These are phyloP conservation scores for Orchestes rusci DNA, from an alignment of 2,888 invertebrate genomes.

Conservation along the genomic window DNA sequence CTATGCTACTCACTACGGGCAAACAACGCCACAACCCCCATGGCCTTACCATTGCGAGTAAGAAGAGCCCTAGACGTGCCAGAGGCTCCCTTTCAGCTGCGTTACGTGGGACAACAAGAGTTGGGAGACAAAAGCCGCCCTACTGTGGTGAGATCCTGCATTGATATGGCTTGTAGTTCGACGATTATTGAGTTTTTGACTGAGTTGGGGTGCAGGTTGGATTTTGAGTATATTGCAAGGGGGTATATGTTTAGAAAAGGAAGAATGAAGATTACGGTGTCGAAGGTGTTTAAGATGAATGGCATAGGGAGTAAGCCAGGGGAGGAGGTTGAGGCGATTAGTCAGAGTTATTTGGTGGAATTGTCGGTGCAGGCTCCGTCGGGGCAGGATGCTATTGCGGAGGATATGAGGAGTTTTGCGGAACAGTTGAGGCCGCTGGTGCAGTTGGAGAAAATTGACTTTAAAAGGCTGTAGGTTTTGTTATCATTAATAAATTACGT, in stretches of 20 bases:
- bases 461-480: conserved; percentile 70
- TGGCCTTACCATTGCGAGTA: conserved; percentile 64
- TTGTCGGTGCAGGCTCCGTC: conserved; percentile 83
- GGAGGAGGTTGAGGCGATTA: conserved; percentile 76
- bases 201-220: conserved; percentile 79
- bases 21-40: conserved; percentile 49
- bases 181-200: conserved; percentile 87
- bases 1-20: conserved; percentile 77
- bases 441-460: conserved; percentile 88
- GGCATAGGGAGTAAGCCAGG: conserved; percentile 60
- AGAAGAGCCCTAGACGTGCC: conserved; percentile 75
- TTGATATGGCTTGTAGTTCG: conserved; percentile 87
- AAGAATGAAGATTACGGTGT: conserved; percentile 93
- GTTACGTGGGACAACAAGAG: conserved; percentile 89
- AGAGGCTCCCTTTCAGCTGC: conserved; percentile 81
- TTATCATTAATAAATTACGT: too few relatives aligned
- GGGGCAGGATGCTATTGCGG: conserved; percentile 90
- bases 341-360: conserved; percentile 90
- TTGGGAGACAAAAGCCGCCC: conserved; percentile 82
- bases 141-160: conserved; percentile 83
- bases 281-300: conserved; percentile 76
- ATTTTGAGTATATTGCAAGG: conserved; percentile 89
- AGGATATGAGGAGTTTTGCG: conserved; percentile 92
- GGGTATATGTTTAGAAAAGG: conserved; percentile 95
- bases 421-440: conserved; percentile 90